These are phyloP conservation scores for Cephus pulcher DNA, from an alignment of 2,888 invertebrate genomes.

Conservation along the genomic window DNA sequence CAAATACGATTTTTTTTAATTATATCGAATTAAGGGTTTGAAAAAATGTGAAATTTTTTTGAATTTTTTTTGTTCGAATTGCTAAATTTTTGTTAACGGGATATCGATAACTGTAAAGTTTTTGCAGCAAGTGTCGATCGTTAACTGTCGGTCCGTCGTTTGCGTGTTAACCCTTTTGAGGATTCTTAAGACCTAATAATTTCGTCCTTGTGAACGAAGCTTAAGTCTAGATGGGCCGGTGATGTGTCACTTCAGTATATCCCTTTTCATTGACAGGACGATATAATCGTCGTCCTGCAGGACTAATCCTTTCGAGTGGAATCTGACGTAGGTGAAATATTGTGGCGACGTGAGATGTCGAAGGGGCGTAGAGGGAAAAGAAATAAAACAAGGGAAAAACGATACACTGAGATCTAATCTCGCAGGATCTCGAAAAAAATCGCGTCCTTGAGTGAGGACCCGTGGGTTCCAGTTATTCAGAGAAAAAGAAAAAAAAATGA, in stretches of 20 bases:
- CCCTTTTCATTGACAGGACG: neutral
- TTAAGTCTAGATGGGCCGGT: neutral
- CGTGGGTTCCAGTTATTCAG: neutral
- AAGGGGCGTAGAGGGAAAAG: too few relatives aligned
- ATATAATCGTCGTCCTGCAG: neutral
- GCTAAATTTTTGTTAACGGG: neutral
- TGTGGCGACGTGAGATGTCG: too few relatives aligned
- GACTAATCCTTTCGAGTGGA: neutral
- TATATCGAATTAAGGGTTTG: accelerated
- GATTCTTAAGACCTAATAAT: neutral
- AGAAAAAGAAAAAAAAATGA: too few relatives aligned
- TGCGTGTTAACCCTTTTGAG: neutral
- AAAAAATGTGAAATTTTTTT: too few relatives aligned
- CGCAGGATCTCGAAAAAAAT: neutral
- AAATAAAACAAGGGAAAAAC: neutral
- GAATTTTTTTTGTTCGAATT: too few relatives aligned
- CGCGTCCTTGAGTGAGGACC: neutral
- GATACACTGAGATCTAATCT: neutral
- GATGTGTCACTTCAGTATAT: neutral
- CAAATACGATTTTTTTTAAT: neutral
- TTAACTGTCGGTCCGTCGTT: neutral
- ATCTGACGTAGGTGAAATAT: neutral
- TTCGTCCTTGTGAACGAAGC: neutral
- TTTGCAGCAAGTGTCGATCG: neutral
- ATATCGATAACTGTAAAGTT: neutral